Evolutionary conservation across 1,140 invertebrate genomes (phyloP).

Genomic region (Philopotamus ludificatus): DNA sequence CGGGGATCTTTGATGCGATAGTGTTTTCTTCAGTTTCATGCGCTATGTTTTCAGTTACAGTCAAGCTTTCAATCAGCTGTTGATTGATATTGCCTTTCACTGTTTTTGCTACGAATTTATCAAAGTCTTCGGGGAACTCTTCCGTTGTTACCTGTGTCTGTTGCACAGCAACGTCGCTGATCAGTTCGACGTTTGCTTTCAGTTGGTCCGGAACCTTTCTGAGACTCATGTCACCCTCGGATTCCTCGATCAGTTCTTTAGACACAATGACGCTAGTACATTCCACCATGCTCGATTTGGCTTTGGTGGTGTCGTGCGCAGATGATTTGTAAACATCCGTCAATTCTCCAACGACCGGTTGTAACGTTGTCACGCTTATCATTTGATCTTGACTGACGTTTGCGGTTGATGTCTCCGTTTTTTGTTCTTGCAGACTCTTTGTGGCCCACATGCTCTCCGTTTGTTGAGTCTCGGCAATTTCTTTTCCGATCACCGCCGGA

Average conservation of each 20-base stretch:
- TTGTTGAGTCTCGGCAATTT: constrained; percentile 5
- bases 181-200: constrained; percentile 44
- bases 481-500: background rate
- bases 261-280: constrained; percentile 44
- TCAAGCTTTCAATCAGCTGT: no score
- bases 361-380: constrained; percentile 27
- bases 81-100: no score
- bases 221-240: constrained; percentile 45
- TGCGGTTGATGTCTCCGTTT: constrained; percentile 12
- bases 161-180: no score
- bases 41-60: no score
- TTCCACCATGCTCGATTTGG: constrained; percentile 45
- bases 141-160: no score
- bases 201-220: constrained; percentile 43
- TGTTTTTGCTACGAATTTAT: no score
- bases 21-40: no score
- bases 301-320: constrained; percentile 31
- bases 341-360: constrained; percentile 49
- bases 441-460: constrained; percentile 10
- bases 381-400: constrained; percentile 32
- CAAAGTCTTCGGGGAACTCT: no score
- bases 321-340: background rate
- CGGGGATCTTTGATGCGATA: no score
- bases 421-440: background rate
- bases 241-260: constrained; percentile 45